Conservation (phyloP, 2,888 invertebrate genomes). For the Ecliptopera silaceata region DNA sequence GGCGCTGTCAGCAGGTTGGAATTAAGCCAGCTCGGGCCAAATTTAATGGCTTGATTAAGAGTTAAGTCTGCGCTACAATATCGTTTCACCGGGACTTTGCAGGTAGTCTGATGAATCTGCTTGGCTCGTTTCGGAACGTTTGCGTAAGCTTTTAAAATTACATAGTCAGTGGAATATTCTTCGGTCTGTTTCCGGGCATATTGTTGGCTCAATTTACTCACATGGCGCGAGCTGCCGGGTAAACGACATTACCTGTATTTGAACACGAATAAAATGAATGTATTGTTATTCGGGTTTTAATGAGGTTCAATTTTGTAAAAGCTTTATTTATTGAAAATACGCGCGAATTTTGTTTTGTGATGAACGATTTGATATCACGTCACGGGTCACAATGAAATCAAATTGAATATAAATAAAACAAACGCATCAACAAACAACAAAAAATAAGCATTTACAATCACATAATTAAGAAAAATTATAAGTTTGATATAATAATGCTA, state of each 20-base stretch:
- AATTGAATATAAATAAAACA: too few species aligned
- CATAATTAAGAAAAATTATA: too few species aligned
- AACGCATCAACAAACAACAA: too few species aligned
- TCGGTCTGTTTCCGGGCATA: conserved; percentile 5
- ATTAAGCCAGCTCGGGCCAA: conserved; percentile 63
- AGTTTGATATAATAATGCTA: too few species aligned
- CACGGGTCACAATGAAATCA: too few species aligned
- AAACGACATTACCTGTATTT: too few species aligned
- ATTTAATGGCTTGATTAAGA: conserved; percentile 70
- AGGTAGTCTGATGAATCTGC: conserved; percentile 29
- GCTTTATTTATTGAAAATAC: too few species aligned
- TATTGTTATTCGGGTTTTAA: too few species aligned
- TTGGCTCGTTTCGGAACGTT: conserved; percentile 19
- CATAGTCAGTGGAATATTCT: conserved; percentile 18
- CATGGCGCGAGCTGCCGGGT: neutral
- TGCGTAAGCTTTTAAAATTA: conserved; percentile 31
- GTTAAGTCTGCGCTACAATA: conserved; percentile 48
- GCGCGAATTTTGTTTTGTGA: too few species aligned
- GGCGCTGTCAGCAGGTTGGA: conserved; percentile 62
- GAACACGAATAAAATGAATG: too few species aligned
- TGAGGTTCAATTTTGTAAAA: neutral
- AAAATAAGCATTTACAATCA: too few species aligned
- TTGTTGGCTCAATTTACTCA: neutral
- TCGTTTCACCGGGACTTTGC: conserved; percentile 36
- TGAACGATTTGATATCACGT: too few species aligned